Evolutionary conservation across 2,888 invertebrate species (phyloP), one percentile per base, ranked within the genome.

Genomic region (Griposia aprilina): DNA sequence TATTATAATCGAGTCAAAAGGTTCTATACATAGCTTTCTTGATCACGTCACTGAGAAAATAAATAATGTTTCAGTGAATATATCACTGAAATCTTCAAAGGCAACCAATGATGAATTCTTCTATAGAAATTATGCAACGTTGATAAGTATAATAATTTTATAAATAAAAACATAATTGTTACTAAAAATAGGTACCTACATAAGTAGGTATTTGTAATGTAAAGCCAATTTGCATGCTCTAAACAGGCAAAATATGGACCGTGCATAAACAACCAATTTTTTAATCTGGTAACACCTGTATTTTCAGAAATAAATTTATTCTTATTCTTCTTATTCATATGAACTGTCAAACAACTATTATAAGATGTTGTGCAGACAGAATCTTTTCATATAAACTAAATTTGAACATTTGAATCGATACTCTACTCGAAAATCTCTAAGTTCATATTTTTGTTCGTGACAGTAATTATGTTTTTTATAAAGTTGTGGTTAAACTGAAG

Each of bases 1-100:
- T 69, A 63, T 72, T 82, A 52, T 48, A 55, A 68, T 5, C 13
- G 41, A 57, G 26, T 66, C 48, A 70, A 73, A 55, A 26, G 45
- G 15, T 48, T 65, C 59, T 70, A 74, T 82, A 30, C 74, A 74
- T 68, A 82, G 63, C 55, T 55, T 67, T 63, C 10, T 30, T 45
- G 45, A 36, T 78, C 66, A 74, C n/a, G 52, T 65, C 50, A 65
- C 10, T 50, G 52, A 57, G 30, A 55, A 45, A 60, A 57, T 62
- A 73, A 69, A 26, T 48, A n/a, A 66, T 69, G 5, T 36, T 48
- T 57, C 15, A 26, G 0, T 15, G 15, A 30, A n/a, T n/a, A n/a
- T 17, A 23, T 65, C 26, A 41, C 13, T 17, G 17, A 50, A 50
- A 59, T 66, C 2, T 59, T 77, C 30, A 50, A 78, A 59, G 59